Percentiles rank a stretch among this genome's conserved stretches.
Conservation (phyloP, 2,797 vertebrate species). For the Cirrhinus molitorella region DNA sequence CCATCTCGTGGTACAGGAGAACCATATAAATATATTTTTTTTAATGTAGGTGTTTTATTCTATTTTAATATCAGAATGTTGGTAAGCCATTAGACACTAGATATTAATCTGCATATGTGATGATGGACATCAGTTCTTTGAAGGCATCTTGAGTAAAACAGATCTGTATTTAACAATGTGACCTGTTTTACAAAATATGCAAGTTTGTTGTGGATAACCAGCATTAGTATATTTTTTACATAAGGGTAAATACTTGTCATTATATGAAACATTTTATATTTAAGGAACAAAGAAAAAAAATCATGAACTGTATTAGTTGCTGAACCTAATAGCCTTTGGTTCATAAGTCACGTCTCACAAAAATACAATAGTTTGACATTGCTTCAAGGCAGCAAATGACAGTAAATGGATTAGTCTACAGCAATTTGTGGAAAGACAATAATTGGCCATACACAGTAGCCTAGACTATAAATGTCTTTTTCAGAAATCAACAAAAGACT, state of each 20-base stretch:
- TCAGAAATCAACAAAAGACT: constrained; percentile 37
- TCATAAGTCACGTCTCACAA: not conserved
- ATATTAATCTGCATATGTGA: not conserved
- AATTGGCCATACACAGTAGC: constrained; percentile 13
- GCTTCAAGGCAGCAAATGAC: constrained; percentile 13
- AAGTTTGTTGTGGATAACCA: not conserved
- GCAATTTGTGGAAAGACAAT: constrained; percentile 30
- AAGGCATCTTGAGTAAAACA: not conserved
- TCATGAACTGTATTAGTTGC: not conserved
- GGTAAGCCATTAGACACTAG: too few species aligned
- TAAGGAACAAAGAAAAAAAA: not conserved
- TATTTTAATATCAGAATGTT: not conserved
- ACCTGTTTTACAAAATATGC: not conserved
- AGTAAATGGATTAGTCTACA: constrained; percentile 5
- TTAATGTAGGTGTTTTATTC: not conserved
- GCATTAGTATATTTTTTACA: not conserved
- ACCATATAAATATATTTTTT: not conserved
- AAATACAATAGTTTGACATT: constrained; percentile 23
- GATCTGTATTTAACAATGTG: not conserved
- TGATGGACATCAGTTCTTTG: not conserved
- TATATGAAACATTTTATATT: not conserved
- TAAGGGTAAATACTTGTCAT: not conserved
- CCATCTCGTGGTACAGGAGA: not conserved
- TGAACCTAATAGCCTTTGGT: not conserved
- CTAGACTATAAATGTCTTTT: not conserved